Conservation (phyloP, 2,888 invertebrate species). For the Machimus atricapillus region DNA sequence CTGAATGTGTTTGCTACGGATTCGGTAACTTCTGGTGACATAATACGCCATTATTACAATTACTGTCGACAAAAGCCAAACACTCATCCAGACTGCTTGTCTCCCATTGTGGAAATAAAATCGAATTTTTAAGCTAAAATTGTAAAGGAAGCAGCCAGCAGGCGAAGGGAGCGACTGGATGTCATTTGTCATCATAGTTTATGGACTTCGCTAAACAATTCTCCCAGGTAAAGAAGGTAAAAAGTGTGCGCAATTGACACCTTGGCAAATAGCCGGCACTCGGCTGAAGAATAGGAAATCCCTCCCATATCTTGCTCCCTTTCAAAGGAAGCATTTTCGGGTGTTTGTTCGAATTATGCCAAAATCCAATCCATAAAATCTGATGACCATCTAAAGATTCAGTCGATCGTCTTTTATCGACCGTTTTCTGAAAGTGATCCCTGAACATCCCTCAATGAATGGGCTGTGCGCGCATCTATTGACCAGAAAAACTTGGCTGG, state of each 20-base stretch:
- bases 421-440: not conserved
- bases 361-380: constrained; percentile 7
- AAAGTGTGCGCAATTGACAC: constrained; percentile 37
- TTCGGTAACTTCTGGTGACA: constrained; percentile 38
- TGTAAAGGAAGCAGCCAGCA: not conserved
- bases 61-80: constrained; percentile 15
- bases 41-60: constrained; percentile 32
- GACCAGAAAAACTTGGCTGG: constrained; percentile 41
- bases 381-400: constrained; percentile 26
- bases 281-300: not conserved
- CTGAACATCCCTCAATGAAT: constrained; percentile 43
- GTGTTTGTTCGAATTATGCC: constrained; percentile 27
- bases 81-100: not conserved
- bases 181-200: constrained; percentile 46
- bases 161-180: not conserved
- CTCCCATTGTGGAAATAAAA: not conserved
- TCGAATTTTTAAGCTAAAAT: constrained; percentile 19
- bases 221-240: not conserved
- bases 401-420: constrained; percentile 22
- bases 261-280: constrained; percentile 34
- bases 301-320: not conserved
- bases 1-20: not conserved
- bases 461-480: constrained; percentile 32
- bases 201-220: not conserved
- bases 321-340: not conserved